These are phyloP conservation scores for Chelon labrosus DNA, from an alignment of 2,797 vertebrate genomes.

Conservation along the genomic window DNA sequence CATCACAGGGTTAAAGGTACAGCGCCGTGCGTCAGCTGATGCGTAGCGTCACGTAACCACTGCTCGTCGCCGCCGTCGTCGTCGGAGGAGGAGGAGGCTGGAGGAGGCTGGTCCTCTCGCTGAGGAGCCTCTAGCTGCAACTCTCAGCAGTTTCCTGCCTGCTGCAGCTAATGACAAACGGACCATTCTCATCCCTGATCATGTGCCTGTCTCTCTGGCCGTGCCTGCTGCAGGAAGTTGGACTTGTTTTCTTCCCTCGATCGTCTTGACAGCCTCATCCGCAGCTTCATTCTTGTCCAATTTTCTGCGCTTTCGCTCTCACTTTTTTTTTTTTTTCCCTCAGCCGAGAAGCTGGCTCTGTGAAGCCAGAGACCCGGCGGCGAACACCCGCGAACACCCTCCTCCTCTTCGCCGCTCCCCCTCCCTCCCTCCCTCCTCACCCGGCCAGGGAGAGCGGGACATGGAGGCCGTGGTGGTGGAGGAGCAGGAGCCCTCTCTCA, in stretches of 20 bases:
- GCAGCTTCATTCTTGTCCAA: conserved; percentile 5
- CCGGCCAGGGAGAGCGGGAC: conserved; percentile 34
- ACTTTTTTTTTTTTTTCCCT: neutral
- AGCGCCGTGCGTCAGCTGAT: conserved; percentile 74
- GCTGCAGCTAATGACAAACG: conserved; percentile 77
- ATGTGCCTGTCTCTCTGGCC: conserved; percentile 84
- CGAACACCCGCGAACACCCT: conserved; percentile 24
- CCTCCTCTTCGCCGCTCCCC: neutral
- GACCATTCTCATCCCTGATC: conserved; percentile 84
- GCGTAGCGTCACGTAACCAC: conserved; percentile 54
- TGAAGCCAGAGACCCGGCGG: conserved; percentile 19
- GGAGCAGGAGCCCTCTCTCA: conserved; percentile 48
- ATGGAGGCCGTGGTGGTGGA: conserved; percentile 69
- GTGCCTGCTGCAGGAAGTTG: conserved; percentile 87
- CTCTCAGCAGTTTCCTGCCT: conserved; percentile 74
- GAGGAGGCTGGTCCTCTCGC: conserved; percentile 43
- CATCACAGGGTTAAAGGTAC: conserved; percentile 78
- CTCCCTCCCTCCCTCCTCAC: neutral
- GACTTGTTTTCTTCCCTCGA: conserved; percentile 76
- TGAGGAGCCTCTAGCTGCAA: conserved; percentile 29
- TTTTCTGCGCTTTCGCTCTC: conserved; percentile 7
- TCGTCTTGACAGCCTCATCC: conserved; percentile 48
- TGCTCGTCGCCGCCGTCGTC: neutral
- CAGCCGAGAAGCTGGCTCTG: conserved; percentile 6
- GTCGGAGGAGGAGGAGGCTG: neutral